Evolutionary conservation across 2,797 vertebrate species (phyloP).

Genomic region (Myotis planiceps): DNA sequence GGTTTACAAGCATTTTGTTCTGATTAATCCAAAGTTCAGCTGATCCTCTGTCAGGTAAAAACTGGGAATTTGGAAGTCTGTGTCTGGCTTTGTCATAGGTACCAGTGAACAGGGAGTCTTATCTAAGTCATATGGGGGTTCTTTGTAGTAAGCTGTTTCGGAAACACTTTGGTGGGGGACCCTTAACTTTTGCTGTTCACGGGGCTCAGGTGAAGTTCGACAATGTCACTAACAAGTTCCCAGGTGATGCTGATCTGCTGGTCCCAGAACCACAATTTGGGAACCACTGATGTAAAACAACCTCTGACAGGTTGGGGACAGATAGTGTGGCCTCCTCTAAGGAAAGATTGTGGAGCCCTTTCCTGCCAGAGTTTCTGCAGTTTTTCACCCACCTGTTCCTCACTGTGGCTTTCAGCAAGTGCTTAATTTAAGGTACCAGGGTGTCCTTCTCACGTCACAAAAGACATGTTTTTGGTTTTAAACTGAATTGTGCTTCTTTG

Average conservation of each 20-base stretch:
- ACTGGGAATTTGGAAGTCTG: background rate
- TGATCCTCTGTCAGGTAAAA: background rate
- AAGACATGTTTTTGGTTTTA: background rate
- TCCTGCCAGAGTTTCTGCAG: background rate
- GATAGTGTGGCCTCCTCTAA: background rate
- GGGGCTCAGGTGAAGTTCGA: background rate
- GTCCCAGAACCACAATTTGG: background rate
- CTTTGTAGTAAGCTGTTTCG: background rate
- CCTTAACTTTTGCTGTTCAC: background rate
- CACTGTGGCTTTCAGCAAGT: background rate
- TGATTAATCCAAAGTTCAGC: background rate
- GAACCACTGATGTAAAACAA: background rate
- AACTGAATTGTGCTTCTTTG: background rate
- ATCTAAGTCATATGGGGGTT: accelerated
- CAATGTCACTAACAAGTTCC: background rate
- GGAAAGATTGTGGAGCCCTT: background rate
- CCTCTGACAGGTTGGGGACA: background rate
- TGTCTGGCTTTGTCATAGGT: background rate
- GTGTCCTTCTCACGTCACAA: background rate
- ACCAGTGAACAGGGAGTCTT: background rate
- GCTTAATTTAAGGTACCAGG: background rate
- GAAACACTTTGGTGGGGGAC: too few relatives aligned
- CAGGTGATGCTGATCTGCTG: background rate
- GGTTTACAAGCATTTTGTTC: background rate
- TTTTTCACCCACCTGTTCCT: background rate